Evolutionary conservation across 1,140 invertebrate genomes (phyloP), one percentile per base, ranked within the genome.

Genomic region (Caenorhabditis latens): DNA sequence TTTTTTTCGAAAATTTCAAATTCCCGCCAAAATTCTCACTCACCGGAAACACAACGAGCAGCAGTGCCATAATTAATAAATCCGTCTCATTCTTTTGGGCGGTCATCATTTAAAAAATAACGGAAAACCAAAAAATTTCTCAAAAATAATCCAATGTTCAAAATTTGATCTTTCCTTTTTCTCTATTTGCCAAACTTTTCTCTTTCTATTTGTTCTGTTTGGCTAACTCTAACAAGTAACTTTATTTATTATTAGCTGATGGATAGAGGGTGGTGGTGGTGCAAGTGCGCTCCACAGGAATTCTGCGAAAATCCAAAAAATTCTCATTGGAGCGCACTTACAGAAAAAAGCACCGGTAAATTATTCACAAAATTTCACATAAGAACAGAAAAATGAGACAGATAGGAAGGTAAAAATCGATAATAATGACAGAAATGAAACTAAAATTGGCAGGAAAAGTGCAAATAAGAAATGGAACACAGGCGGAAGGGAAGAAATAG

Each of bases 351-450:
- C 67, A 71, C 67, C 67, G 67, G 67, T 71, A 46, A 42, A 46
- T n/a, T 71, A 71, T 71, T 71, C 67, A 71, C 67, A 71, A 71
- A 71, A 71, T 71, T 71, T 71, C 42, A 71, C 67, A 71, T 71
- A 46, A 71, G 8, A 32, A 71, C 8, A 71, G 67, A 71, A 42
- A 32, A 71, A 71, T 19, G 8, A 48, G 14, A 46, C 11, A 19
- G 42, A 71, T n/a, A n/a, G 8, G 46, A 71, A n/a, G 4, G 11
- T 13, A 67, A 11, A 19, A 21, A 40, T 14, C 13, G 6, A 67
- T 21, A 21, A 67, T 67, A 11, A 67, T 67, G 63, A 67, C 50
- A 19, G 57, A 58, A 21, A 58, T 16, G n/a, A 58, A 1, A 58
- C 16, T 58, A 16, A 40, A 71, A 71, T n/a, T 4, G 67, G 67